A percentile compares a stretch with the other conserved stretches of the same genome.
These are phyloP conservation scores for Phyllotreta striolata DNA, from an alignment of 2,888 invertebrate genomes.

Conservation along the genomic window DNA sequence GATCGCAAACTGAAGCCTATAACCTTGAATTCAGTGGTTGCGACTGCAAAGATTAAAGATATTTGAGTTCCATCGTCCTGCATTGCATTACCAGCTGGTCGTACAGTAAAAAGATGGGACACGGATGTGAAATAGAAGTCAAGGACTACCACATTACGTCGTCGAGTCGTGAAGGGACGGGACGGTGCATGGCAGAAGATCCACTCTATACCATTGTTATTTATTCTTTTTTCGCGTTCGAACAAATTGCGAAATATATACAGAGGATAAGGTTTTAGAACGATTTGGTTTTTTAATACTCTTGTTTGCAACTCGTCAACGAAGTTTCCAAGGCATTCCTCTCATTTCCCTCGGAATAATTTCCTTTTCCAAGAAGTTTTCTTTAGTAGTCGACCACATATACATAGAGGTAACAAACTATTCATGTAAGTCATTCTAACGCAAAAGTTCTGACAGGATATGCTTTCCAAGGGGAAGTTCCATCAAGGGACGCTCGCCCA, in stretches of 20 bases:
- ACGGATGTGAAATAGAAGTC: constrained; percentile 54
- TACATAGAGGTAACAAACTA: constrained; percentile 13
- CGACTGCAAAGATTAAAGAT: constrained; percentile 15
- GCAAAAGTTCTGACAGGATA: constrained; percentile 44
- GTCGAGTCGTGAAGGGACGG: constrained; percentile 5
- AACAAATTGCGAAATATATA: constrained; percentile 44
- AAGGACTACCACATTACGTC: constrained; percentile 53
- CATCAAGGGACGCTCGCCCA: constrained; percentile 38
- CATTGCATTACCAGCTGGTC: constrained; percentile 40
- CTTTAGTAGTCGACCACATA: constrained; percentile 16
- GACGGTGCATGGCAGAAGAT: constrained; percentile 24
- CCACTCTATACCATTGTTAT: constrained; percentile 35
- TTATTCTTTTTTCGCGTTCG: constrained; percentile 40
- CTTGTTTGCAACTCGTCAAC: too few relatives aligned
- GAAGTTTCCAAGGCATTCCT: background rate
- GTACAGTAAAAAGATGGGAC: constrained; percentile 52
- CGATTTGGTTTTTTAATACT: too few relatives aligned
- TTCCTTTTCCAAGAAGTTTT: constrained; percentile 10
- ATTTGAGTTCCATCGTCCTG: constrained; percentile 39
- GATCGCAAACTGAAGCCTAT: constrained; percentile 25
- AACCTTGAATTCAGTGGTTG: constrained; percentile 42
- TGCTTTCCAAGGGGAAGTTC: constrained; percentile 43
- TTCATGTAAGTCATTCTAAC: constrained; percentile 19
- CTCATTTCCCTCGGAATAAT: constrained; percentile 3
- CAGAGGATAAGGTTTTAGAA: too few relatives aligned